A percentile compares a stretch with the other conserved stretches of the same genome.
phyloP scores from a whole-genome alignment of 2,888 invertebrate species.

The Cosmia trapezina region DNA sequence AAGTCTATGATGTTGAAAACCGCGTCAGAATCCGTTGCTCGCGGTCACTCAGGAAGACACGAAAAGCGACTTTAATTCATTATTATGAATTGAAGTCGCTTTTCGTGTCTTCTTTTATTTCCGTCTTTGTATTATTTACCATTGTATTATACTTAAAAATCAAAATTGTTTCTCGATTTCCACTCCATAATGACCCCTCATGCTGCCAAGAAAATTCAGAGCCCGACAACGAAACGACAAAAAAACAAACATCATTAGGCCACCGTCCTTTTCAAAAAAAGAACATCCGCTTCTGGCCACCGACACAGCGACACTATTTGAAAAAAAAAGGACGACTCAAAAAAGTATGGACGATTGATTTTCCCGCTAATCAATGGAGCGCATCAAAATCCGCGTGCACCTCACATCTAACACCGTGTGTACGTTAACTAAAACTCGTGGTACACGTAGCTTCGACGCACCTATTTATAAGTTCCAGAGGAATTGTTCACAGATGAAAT shows the following conservation, averaged over 20 bases:
- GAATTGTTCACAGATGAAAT: slow-evolving; percentile 84
- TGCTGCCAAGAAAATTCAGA: slow-evolving; percentile 34
- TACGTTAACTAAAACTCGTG: slow-evolving; percentile 68
- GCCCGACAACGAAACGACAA: background rate
- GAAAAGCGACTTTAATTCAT: too few relatives aligned
- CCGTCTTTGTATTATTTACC: too few relatives aligned
- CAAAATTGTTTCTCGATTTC: background rate
- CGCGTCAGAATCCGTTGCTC: too few relatives aligned
- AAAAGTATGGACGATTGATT: slow-evolving; percentile 17
- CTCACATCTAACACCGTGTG: slow-evolving; percentile 50
- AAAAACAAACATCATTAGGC: slow-evolving; percentile 23
- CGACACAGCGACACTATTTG: background rate
- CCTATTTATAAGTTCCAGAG: slow-evolving; percentile 91
- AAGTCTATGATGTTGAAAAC: too few relatives aligned
- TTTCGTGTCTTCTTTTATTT: too few relatives aligned
- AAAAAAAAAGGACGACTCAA: slow-evolving; percentile 6
- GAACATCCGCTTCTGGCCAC: slow-evolving; percentile 2
- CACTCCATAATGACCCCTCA: background rate
- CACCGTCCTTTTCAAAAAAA: slow-evolving; percentile 21
- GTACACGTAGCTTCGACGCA: slow-evolving; percentile 77
- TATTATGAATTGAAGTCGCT: too few relatives aligned
- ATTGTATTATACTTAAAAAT: background rate
- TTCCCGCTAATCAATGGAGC: slow-evolving; percentile 43
- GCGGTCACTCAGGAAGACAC: too few relatives aligned
- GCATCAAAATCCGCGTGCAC: slow-evolving; percentile 42